A percentile compares a stretch with the other conserved stretches of the same genome.
These are phyloP conservation scores for Austrofundulus limnaeus DNA, from an alignment of 2,113 vertebrate genomes.

Conservation along the genomic window DNA sequence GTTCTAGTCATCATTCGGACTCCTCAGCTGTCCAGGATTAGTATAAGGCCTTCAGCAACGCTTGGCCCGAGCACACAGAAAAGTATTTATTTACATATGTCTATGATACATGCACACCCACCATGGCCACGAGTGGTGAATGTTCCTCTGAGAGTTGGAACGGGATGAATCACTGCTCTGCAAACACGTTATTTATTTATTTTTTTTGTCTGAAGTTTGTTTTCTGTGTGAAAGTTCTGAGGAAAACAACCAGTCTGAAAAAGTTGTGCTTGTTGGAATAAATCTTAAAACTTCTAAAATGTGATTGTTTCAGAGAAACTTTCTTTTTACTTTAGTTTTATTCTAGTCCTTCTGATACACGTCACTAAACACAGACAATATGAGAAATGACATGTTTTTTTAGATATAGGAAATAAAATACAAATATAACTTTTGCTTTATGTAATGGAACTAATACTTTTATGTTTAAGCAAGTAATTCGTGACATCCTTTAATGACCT, in stretches of 20 bases:
- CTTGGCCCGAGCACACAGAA: slow-evolving; percentile 18
- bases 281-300: neutral
- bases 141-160: neutral
- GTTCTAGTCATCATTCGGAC: slow-evolving; percentile 22
- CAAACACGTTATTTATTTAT: too few relatives aligned
- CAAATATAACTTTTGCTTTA: too few relatives aligned
- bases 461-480: too few relatives aligned
- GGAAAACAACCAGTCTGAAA: neutral
- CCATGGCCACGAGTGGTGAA: neutral
- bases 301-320: neutral
- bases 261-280: neutral
- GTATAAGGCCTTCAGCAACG: slow-evolving; percentile 27
- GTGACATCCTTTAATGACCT: too few relatives aligned
- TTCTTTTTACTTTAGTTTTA: too few relatives aligned
- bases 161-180: slow-evolving; percentile 28
- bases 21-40: neutral
- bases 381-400: too few relatives aligned
- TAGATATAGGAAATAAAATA: too few relatives aligned
- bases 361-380: too few relatives aligned
- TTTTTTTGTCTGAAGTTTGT: neutral
- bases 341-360: too few relatives aligned
- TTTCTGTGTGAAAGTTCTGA: neutral
- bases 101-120: slow-evolving; percentile 37
- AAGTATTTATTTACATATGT: slow-evolving; percentile 1
- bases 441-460: too few relatives aligned